These are phyloP conservation scores for Paragorgia papillata DNA, from an alignment of 92 coral and sea anemone species.

Conservation along the genomic window DNA sequence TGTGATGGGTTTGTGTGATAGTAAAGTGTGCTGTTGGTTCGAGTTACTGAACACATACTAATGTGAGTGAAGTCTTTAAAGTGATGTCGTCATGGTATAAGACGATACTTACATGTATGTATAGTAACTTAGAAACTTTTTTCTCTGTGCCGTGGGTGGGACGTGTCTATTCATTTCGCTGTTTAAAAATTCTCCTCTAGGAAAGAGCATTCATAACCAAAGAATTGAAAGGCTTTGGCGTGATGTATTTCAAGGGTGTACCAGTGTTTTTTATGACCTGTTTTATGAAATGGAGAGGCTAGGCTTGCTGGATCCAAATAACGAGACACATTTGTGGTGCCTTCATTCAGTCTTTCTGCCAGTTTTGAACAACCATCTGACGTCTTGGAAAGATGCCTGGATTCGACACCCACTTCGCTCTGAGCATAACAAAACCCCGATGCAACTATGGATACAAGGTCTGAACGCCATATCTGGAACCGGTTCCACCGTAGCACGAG, in stretches of 20 bases:
- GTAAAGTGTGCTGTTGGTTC: background rate
- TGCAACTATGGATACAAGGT: too few species aligned
- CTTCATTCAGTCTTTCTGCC: constrained; percentile 58
- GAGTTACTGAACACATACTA: background rate
- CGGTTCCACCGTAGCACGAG: constrained; percentile 21
- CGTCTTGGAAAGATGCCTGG: constrained; percentile 68
- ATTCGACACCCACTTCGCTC: constrained; percentile 61
- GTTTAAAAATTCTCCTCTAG: constrained; percentile 23
- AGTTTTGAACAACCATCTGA: constrained; percentile 52
- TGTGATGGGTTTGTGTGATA: background rate
- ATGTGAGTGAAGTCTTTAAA: too few species aligned
- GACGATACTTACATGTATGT: too few species aligned
- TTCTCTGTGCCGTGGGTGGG: too few species aligned
- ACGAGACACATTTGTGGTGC: constrained; percentile 68
- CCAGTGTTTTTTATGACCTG: constrained; percentile 39
- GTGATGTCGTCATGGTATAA: too few species aligned
- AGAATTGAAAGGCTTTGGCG: too few species aligned
- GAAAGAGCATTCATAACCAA: too few species aligned
- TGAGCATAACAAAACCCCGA: constrained; percentile 52
- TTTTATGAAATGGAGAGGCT: too few species aligned
- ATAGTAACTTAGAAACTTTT: too few species aligned
- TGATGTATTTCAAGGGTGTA: constrained; percentile 47
- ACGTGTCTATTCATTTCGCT: too few species aligned
- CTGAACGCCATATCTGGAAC: constrained; percentile 33
- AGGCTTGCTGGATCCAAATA: constrained; percentile 55